phyloP scores from a whole-genome alignment of 2,113 vertebrate genomes.

The Proteles cristata region DNA sequence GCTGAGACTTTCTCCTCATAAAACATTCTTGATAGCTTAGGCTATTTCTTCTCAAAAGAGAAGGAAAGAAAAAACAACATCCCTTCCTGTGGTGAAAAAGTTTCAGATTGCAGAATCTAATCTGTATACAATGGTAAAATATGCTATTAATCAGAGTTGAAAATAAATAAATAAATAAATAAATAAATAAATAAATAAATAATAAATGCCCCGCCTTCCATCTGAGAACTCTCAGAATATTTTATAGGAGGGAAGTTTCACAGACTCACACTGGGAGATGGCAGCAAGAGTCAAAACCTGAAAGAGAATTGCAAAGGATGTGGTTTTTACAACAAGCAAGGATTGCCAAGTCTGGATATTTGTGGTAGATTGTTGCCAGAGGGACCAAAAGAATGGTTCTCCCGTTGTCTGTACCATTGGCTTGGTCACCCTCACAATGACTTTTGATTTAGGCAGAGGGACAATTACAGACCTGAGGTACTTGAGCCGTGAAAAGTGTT shows the following conservation, averaged over 20 bases:
- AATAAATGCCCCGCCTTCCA: not conserved
- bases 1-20: not conserved
- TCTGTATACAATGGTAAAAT: not conserved
- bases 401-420: not conserved
- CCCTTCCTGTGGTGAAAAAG: not conserved
- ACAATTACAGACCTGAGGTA: not conserved
- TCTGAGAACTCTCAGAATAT: not conserved
- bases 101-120: slow-evolving; percentile 34
- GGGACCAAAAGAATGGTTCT: not conserved
- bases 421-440: too few relatives aligned
- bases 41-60: not conserved
- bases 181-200: slow-evolving; percentile 1
- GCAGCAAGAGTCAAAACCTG: not conserved
- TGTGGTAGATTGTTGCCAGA: not conserved
- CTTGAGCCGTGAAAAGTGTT: not conserved
- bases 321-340: not conserved
- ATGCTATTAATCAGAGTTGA: slow-evolving; percentile 25
- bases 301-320: not conserved
- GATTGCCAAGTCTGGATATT: not conserved
- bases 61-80: not conserved
- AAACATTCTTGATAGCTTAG: not conserved
- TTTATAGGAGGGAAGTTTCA: not conserved
- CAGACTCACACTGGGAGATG: not conserved
- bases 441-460: not conserved
- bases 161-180: not conserved